These are phyloP conservation scores for Chaitophorus viminalis DNA, from an alignment of 2,888 invertebrate genomes.

Conservation along the genomic window DNA sequence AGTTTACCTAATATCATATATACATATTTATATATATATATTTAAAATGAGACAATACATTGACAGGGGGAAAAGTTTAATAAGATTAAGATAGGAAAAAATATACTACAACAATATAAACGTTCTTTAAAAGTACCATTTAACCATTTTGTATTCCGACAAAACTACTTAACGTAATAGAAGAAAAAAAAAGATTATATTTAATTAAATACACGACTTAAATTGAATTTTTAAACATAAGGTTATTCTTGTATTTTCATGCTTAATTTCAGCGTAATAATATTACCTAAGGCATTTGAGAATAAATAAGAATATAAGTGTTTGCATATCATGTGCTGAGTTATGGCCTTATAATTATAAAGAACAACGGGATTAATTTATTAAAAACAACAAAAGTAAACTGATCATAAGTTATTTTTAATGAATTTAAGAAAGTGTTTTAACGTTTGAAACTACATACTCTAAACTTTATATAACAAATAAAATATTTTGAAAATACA, in stretches of 20 bases:
- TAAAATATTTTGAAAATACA: no score
- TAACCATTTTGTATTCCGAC: not conserved
- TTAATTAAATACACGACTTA: slow-evolving; percentile 25
- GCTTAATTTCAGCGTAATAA: not conserved
- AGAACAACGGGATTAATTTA: no score
- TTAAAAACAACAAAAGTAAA: no score
- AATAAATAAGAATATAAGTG: no score
- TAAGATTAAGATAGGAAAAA: slow-evolving; percentile 3
- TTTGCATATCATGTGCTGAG: no score
- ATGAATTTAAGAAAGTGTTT: no score
- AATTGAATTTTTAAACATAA: slow-evolving; percentile 21
- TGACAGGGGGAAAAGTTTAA: slow-evolving; percentile 7
- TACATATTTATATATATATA: not conserved
- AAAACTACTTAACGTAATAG: slow-evolving; percentile 4
- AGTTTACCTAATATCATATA: no score
- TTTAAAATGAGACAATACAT: slow-evolving; percentile 1
- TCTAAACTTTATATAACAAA: no score
- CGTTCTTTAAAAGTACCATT: not conserved
- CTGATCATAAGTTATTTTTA: no score
- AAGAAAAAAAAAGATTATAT: not conserved
- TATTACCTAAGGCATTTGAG: not conserved
- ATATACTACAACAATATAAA: slow-evolving; percentile 17
- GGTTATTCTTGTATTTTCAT: not conserved
- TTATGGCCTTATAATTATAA: no score
- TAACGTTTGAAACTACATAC: no score